phyloP scores from a whole-genome alignment of 2,888 invertebrate genomes.

The Drosophila stalkeri region DNA sequence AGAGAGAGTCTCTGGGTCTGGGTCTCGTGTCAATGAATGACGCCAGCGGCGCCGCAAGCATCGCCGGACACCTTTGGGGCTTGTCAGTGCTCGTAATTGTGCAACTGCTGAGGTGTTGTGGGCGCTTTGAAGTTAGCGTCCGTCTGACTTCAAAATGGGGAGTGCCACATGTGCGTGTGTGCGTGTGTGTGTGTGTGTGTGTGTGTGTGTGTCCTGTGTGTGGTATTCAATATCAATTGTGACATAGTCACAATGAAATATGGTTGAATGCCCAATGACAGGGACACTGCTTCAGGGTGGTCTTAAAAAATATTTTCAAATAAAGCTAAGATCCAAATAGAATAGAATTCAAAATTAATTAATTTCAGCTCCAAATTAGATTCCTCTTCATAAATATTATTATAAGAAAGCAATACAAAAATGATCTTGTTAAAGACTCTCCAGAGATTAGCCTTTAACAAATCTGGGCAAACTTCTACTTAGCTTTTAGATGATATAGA shows the following conservation, averaged over 20 bases:
- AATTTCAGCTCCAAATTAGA: no score
- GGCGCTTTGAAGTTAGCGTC: slow-evolving; percentile 34
- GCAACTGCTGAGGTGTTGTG: slow-evolving; percentile 50
- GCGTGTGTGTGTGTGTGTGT: slow-evolving; percentile 16
- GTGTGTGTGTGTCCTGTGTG: slow-evolving; percentile 21
- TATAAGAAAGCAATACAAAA: no score
- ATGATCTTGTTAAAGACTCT: no score
- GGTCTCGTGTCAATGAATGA: slow-evolving; percentile 65
- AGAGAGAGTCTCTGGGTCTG: slow-evolving; percentile 13
- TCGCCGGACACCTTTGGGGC: slow-evolving; percentile 63
- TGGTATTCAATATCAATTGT: slow-evolving; percentile 45
- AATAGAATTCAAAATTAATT: no score
- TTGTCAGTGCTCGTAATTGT: slow-evolving; percentile 59
- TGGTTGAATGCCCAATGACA: slow-evolving; percentile 15
- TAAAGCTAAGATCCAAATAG: not conserved
- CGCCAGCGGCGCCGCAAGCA: slow-evolving; percentile 52
- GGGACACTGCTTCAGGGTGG: slow-evolving; percentile 27
- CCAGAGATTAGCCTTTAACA: not conserved
- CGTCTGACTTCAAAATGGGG: slow-evolving; percentile 1
- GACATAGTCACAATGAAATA: slow-evolving; percentile 33
- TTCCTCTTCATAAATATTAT: no score
- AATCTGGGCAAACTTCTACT: not conserved
- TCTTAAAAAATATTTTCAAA: not conserved
- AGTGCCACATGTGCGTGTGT: slow-evolving; percentile 7
- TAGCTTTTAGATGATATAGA: not conserved